These are phyloP conservation scores for Xenopus borealis DNA, from an alignment of 2,113 vertebrate species.

Conservation along the genomic window DNA sequence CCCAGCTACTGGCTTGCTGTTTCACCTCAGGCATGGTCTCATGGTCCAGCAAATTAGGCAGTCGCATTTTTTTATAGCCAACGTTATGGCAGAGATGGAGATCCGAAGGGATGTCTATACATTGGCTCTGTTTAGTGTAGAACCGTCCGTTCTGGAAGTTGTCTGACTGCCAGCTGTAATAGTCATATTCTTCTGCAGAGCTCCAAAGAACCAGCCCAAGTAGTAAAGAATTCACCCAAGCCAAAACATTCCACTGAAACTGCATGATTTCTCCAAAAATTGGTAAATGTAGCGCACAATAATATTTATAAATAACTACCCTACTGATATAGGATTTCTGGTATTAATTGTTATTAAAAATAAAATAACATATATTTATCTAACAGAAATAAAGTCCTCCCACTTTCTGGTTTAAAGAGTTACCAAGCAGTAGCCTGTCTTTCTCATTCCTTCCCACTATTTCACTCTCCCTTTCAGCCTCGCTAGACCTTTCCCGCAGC, in stretches of 20 bases:
- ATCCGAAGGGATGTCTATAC: conserved; percentile 92
- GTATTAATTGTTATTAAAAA: neutral
- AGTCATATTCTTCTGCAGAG: conserved; percentile 86
- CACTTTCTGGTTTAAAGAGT: neutral
- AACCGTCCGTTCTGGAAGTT: conserved; percentile 83
- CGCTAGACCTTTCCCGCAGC: conserved; percentile 16
- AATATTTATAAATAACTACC: conserved; percentile 9
- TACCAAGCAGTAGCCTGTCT: neutral
- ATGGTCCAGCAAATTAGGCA: conserved; percentile 96
- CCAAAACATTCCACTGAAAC: conserved; percentile 32
- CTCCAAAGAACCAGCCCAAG: conserved; percentile 63
- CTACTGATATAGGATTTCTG: neutral
- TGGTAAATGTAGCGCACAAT: neutral
- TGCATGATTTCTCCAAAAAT: conserved; percentile 44
- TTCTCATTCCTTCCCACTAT: neutral
- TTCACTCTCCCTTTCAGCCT: conserved; percentile 19
- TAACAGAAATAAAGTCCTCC: neutral
- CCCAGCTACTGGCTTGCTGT: conserved; percentile 96
- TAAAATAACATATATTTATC: neutral
- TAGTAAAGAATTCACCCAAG: conserved; percentile 38
- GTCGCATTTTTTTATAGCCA: conserved; percentile 94
- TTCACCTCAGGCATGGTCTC: conserved; percentile 92
- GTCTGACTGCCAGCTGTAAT: conserved; percentile 93
- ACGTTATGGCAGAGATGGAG: conserved; percentile 91
- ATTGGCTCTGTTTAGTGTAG: conserved; percentile 91